These are phyloP conservation scores for Margarornis squamiger DNA, from an alignment of 2,797 vertebrate genomes.

Conservation along the genomic window DNA sequence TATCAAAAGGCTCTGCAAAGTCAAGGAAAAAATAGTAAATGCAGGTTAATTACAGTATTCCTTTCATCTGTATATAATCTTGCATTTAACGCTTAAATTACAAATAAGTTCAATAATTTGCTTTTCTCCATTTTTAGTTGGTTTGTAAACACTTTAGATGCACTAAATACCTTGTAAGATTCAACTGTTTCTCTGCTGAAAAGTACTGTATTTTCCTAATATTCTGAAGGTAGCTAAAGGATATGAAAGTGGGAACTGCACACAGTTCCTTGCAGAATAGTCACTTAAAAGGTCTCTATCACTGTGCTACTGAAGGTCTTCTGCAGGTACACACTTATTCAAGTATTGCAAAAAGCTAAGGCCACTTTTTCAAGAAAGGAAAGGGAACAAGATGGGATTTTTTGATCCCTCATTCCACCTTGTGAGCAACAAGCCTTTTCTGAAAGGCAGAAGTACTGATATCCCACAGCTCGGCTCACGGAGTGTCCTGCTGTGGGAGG, in stretches of 20 bases:
- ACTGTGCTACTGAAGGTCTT: conserved; percentile 78
- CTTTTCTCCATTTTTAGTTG: conserved; percentile 70
- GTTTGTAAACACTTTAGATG: conserved; percentile 80
- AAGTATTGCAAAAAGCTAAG: conserved; percentile 87
- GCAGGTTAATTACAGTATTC: conserved; percentile 77
- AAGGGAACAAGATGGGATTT: conserved; percentile 72
- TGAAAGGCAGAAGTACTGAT: conserved; percentile 31
- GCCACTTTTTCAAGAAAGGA: conserved; percentile 83
- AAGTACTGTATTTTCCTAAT: conserved; percentile 71
- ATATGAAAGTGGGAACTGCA: conserved; percentile 68
- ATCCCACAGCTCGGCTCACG: conserved; percentile 53
- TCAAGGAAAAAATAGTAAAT: conserved; percentile 73
- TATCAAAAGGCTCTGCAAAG: conserved; percentile 77
- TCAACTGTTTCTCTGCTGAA: conserved; percentile 70
- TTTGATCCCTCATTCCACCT: conserved; percentile 67
- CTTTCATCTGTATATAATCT: conserved; percentile 71
- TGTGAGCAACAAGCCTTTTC: conserved; percentile 63
- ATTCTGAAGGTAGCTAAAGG: conserved; percentile 77
- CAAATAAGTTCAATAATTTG: conserved; percentile 71
- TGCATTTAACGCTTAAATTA: conserved; percentile 75
- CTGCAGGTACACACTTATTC: conserved; percentile 79
- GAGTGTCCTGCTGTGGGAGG: conserved; percentile 39
- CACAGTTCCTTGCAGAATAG: conserved; percentile 65
- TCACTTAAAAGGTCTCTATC: conserved; percentile 70
- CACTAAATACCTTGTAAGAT: conserved; percentile 73